Evolutionary conservation across 92 coral and sea anemone species (phyloP), one percentile per base, ranked within the genome.

Genomic region (Montipora capitata): DNA sequence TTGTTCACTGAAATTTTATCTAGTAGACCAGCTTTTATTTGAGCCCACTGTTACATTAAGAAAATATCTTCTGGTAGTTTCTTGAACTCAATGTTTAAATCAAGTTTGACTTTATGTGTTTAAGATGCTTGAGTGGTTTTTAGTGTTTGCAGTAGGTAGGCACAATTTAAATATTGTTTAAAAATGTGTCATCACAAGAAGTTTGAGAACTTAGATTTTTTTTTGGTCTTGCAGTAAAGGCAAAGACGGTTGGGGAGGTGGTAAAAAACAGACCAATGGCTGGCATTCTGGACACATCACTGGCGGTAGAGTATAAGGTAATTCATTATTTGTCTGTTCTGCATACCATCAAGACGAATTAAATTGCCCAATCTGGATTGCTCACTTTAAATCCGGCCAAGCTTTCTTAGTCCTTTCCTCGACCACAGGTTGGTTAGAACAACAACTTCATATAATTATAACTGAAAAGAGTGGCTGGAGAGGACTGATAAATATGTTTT

Each of bases 21-120:
- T 68, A 68, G 15, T 7, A 68, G 73, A 68, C 73, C 73, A 68
- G 20, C 73, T 68, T 68, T 68, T 39, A 68, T 69, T 69, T 69
- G 74, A 69, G 54, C 45, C 74, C 0, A 69, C 74, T 70, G 75
- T 70, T 70, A 70, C 75, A 70, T 70, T 70, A 70, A 70, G 75
- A 70, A 70, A 70, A 70, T 39, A 70, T 70, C 51, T 70, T 7
- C 14, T 70, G 75, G 75, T 70, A 70, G 75, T 70, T 70, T 70
- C 75, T 70, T 70, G 75, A 70, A 70, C 48, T 70, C 75, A 70
- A 40, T 70, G 75, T 70, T 70, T 27, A 70, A 70, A 70, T 70
- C 75, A 70, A 39, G 52, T 70, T 70, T 70, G 75, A 70, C 75
- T 70, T 70, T 38, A 42, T 70, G 44, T 39, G 14, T 70, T 70